These are phyloP conservation scores for Fregata magnificens DNA, from an alignment of 2,113 vertebrate genomes.

Conservation along the genomic window DNA sequence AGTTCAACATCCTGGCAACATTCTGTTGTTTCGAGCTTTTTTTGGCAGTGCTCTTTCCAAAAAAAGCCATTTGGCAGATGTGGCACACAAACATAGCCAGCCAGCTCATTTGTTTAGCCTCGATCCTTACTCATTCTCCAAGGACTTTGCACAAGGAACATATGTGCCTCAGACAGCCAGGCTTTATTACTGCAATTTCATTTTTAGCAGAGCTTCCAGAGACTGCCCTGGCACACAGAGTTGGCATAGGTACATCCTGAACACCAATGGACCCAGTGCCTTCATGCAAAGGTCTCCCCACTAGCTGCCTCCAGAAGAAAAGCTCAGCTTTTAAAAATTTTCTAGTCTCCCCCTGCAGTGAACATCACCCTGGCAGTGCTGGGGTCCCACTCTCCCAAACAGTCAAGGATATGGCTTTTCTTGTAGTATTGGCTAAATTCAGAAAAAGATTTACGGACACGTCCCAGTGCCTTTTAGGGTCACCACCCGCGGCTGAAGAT, in stretches of 20 bases:
- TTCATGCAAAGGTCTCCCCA: background rate
- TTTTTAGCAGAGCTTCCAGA: background rate
- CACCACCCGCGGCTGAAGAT: background rate
- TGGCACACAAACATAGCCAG: background rate
- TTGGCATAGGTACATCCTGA: background rate
- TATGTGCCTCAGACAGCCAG: rapidly evolving
- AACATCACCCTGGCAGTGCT: background rate
- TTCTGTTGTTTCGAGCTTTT: background rate
- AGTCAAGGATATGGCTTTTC: background rate
- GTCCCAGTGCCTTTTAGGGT: background rate
- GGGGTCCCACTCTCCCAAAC: background rate
- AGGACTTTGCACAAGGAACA: background rate
- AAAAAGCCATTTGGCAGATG: background rate
- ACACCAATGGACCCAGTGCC: background rate
- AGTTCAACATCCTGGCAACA: background rate
- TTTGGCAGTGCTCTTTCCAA: background rate
- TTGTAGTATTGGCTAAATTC: background rate
- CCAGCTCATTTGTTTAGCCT: background rate
- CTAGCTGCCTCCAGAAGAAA: background rate
- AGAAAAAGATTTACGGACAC: background rate
- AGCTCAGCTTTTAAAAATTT: background rate
- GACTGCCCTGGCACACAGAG: background rate
- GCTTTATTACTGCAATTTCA: background rate
- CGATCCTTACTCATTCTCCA: background rate
- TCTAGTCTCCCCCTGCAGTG: background rate